phyloP scores from a whole-genome alignment of 2,113 vertebrate genomes.

The Callipepla squamata region DNA sequence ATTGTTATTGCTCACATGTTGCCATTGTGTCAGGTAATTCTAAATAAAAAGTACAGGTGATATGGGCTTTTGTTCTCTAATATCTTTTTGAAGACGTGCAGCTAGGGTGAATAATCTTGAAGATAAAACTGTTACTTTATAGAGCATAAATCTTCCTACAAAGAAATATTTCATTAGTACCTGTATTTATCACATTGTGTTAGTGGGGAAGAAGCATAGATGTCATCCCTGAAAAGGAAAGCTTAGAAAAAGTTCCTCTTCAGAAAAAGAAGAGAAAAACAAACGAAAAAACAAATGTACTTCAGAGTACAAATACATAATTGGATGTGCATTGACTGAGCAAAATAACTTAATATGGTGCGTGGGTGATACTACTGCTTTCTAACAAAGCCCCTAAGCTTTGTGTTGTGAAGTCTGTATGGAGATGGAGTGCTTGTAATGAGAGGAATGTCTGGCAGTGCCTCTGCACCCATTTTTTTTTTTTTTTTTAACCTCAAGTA shows the following conservation, averaged over 20 bases:
- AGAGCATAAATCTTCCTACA: neutral
- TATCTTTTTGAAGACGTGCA: neutral
- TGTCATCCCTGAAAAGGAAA: neutral
- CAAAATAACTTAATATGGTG: neutral
- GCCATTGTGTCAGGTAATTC: constrained; percentile 88
- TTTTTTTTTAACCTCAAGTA: neutral
- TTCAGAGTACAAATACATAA: neutral
- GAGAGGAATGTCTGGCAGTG: neutral
- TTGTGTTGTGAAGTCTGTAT: neutral
- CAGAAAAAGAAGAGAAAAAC: neutral
- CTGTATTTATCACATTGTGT: neutral
- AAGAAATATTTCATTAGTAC: neutral
- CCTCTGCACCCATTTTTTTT: neutral
- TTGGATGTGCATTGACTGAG: neutral
- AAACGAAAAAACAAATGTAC: neutral
- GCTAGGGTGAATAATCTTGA: neutral
- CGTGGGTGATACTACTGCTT: neutral
- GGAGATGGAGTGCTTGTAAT: neutral
- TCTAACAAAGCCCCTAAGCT: neutral
- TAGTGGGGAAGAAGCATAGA: neutral
- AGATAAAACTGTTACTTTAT: neutral
- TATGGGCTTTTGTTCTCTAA: neutral
- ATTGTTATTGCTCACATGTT: constrained; percentile 91
- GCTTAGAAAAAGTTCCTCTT: neutral
- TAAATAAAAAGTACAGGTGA: neutral